Evolutionary conservation across 2,113 vertebrate genomes (phyloP), one percentile per base, ranked within the genome.

Genomic region (Leptodactylus fuscus): DNA sequence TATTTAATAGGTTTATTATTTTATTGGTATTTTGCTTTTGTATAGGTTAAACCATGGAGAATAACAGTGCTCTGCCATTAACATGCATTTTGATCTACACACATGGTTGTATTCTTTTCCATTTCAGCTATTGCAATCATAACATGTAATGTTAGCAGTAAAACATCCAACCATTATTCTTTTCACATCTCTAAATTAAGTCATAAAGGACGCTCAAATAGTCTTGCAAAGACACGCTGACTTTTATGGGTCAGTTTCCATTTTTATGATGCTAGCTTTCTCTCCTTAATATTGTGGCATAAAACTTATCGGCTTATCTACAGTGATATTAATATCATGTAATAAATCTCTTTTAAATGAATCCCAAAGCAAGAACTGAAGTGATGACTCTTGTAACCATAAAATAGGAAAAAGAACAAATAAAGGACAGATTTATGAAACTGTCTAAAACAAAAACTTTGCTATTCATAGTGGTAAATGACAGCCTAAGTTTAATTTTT

Each of bases 231-330:
- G 71, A 6, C 82, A 77, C 55, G 34, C 32, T 34, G 1, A 49
- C 10, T 48, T 83, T 84, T 65, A 77, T 77, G n/a, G 71, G 16
- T n/a, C 15, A 20, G 41, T 22, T 84, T 77, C 16, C 20, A 29
- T 65, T 76, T 48, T 65, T 76, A 77, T 84, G 29, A 22, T 49
- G 46, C 73, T 76, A 32, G n/a, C n/a, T 51, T 48, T 51, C 15
- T 29, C 46, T 10, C 9, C 16, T 13, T 51, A 76, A 76, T 51
- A 34, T 48, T 51, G 16, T 29, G 24, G 4, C 5, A 32, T 27
- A 38, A 38, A 38, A 69, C 32, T 20, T 36, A 36, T 69, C 34
- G 38, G 15, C 34, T 38, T 22, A 38, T 22, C 16, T 36, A 34
- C 7, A 38, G 32, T 22, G 65, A 22, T 69, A 38, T 22, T 5